Evolutionary conservation across 2,888 invertebrate genomes (phyloP).

Genomic region (Cephus pulcher): DNA sequence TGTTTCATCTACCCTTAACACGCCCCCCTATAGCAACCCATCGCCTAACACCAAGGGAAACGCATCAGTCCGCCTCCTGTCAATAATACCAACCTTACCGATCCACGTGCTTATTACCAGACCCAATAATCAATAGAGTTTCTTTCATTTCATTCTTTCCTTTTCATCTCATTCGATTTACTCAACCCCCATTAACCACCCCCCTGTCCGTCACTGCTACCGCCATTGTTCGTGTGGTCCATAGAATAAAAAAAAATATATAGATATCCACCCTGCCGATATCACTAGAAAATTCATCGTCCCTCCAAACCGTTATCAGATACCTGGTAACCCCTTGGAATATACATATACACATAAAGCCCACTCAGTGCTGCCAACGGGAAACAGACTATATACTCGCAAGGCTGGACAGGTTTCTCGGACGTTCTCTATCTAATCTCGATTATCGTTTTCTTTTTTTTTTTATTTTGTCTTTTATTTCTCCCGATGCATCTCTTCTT

Average conservation of each 20-base stretch:
- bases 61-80: constrained; percentile 31
- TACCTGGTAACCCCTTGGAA: not conserved
- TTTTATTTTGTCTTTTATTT: not conserved
- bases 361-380: not conserved
- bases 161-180: constrained; percentile 4
- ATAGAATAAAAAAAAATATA: not conserved
- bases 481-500: not conserved
- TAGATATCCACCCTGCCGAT: not conserved
- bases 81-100: constrained; percentile 30
- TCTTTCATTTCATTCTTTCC: not conserved
- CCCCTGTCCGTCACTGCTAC: not conserved
- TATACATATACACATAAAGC: not conserved
- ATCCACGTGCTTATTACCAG: constrained; percentile 29
- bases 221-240: not conserved
- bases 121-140: constrained; percentile 7
- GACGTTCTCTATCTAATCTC: not conserved
- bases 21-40: not conserved
- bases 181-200: not conserved
- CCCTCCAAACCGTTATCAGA: not conserved
- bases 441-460: not conserved
- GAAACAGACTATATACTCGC: not conserved
- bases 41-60: not conserved
- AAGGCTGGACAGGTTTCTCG: not conserved
- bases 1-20: not conserved
- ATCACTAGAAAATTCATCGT: not conserved